Percentiles rank a stretch among this genome's conserved stretches.
phyloP scores from a whole-genome alignment of 2,113 vertebrate genomes.

The Monopterus albus region DNA sequence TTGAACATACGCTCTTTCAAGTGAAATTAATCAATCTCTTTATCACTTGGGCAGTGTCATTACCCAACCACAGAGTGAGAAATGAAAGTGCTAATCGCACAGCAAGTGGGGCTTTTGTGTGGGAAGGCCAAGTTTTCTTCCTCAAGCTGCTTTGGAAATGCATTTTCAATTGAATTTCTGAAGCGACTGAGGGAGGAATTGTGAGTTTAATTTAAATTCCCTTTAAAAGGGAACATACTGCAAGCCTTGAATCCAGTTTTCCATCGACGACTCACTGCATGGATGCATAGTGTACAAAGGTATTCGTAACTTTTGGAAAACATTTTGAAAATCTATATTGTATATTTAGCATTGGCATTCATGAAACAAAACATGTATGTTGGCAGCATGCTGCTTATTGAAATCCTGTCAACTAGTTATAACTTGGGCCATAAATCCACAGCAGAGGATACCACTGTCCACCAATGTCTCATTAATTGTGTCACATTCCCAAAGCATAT shows the following conservation, averaged over 20 bases:
- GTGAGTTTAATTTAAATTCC: slow-evolving; percentile 42
- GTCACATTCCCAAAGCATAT: slow-evolving; percentile 43
- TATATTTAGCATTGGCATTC: background rate
- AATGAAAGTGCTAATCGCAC: slow-evolving; percentile 92
- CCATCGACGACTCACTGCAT: background rate
- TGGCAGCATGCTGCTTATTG: background rate
- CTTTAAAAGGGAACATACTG: slow-evolving; percentile 18
- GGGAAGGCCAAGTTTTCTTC: slow-evolving; percentile 56
- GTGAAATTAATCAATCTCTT: slow-evolving; percentile 97
- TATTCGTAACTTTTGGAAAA: background rate
- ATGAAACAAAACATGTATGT: background rate
- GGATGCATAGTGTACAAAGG: background rate
- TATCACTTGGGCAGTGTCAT: slow-evolving; percentile 93
- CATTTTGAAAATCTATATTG: background rate
- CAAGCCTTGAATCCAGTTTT: slow-evolving; percentile 7
- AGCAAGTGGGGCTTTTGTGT: slow-evolving; percentile 71
- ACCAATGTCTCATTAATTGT: slow-evolving; percentile 39
- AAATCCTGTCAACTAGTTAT: background rate
- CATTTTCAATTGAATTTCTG: slow-evolving; percentile 62
- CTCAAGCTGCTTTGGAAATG: slow-evolving; percentile 64
- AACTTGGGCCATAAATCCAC: slow-evolving; percentile 51
- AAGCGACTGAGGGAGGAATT: slow-evolving; percentile 40
- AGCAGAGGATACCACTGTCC: slow-evolving; percentile 29
- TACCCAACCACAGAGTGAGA: slow-evolving; percentile 93
- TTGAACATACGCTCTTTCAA: slow-evolving; percentile 91